Conservation (phyloP, 2,113 vertebrate genomes). For the Cyanocitta stelleri region DNA sequence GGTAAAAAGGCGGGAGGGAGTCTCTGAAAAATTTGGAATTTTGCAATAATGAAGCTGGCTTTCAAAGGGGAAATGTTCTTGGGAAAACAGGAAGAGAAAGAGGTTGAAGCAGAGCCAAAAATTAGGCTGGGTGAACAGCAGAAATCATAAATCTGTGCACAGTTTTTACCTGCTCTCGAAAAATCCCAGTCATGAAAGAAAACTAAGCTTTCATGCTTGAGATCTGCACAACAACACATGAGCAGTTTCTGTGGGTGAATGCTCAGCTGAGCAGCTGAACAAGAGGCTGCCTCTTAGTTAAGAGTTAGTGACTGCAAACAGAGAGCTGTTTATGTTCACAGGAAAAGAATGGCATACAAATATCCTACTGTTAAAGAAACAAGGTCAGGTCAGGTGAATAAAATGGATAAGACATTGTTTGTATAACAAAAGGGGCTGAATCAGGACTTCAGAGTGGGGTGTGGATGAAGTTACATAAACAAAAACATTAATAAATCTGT, state of each 20-base stretch:
- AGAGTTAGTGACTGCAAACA: background rate
- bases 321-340: background rate
- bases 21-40: constrained; percentile 19
- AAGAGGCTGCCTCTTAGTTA: background rate
- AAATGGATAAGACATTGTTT: background rate
- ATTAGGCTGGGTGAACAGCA: background rate
- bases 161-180: background rate
- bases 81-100: constrained; percentile 48
- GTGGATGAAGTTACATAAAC: background rate
- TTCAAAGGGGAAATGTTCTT: background rate
- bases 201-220: background rate
- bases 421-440: background rate
- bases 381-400: background rate
- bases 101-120: constrained; percentile 29
- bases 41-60: constrained; percentile 7
- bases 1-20: background rate
- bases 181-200: background rate
- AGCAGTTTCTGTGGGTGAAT: background rate
- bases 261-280: background rate
- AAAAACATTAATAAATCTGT: background rate
- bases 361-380: background rate
- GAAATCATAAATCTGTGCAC: constrained; percentile 19
- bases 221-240: background rate
- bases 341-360: background rate
- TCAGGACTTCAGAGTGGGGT: background rate